phyloP scores from a whole-genome alignment of 1,140 invertebrate species.

The Lordiphosa mommai region DNA sequence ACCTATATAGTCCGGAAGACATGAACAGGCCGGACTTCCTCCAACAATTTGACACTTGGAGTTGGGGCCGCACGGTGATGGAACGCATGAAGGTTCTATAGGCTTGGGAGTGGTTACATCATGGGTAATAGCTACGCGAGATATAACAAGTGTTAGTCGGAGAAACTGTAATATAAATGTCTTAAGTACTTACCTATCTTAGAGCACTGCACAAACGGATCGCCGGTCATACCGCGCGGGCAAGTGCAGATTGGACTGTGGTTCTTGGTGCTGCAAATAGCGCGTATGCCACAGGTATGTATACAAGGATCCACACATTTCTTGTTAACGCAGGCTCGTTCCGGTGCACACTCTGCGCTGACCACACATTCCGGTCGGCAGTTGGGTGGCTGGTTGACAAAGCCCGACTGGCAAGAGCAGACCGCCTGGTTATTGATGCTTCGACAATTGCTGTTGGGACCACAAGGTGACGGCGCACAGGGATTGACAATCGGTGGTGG shows the following conservation, averaged over 20 bases:
- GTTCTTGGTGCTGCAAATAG: conserved; percentile 83
- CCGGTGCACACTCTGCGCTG: conserved; percentile 85
- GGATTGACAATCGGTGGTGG: conserved; percentile 78
- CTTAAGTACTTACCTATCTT: conserved; percentile 80
- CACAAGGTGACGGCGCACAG: conserved; percentile 84
- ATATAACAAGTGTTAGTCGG: background rate
- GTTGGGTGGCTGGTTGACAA: conserved; percentile 88
- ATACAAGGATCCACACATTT: conserved; percentile 88
- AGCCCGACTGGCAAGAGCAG: conserved; percentile 86
- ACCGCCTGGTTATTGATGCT: conserved; percentile 84
- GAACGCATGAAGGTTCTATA: conserved; percentile 86
- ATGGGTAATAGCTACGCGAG: conserved; percentile 31
- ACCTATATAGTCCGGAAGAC: conserved; percentile 87
- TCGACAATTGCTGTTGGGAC: conserved; percentile 87
- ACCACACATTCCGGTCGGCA: conserved; percentile 85
- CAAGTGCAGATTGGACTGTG: conserved; percentile 85
- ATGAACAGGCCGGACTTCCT: conserved; percentile 88
- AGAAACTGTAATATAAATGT: background rate
- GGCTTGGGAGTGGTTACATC: conserved; percentile 70
- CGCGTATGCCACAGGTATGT: conserved; percentile 84
- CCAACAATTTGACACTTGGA: conserved; percentile 87
- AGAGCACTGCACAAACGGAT: conserved; percentile 83
- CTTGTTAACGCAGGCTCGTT: conserved; percentile 85
- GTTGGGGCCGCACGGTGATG: conserved; percentile 90
- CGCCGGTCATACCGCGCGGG: conserved; percentile 82